Percentiles rank a stretch among this genome's conserved stretches.
These are phyloP conservation scores for Pollenia griseotomentosa DNA, from an alignment of 2,888 invertebrate genomes.

Conservation along the genomic window DNA sequence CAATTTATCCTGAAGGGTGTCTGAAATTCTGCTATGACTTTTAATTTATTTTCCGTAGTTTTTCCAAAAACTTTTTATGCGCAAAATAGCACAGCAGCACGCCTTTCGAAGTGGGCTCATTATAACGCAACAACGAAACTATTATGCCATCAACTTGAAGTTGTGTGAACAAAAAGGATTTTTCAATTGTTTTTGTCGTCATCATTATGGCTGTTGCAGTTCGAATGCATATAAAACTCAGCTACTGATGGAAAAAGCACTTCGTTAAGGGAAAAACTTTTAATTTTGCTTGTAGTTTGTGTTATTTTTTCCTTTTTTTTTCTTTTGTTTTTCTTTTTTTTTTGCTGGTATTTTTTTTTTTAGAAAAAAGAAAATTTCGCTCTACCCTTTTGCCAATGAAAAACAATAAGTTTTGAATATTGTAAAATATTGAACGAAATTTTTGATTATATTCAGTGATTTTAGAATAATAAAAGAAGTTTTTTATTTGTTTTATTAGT, in stretches of 20 bases:
- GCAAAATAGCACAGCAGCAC: conserved; percentile 32
- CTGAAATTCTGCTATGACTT: not conserved
- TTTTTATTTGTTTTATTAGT: conserved; percentile 14
- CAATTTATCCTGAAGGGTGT: not conserved
- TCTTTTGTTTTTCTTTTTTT: not conserved
- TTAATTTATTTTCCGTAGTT: not conserved
- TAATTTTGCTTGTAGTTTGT: conserved; percentile 26
- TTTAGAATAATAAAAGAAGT: conserved; percentile 23
- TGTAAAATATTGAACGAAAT: conserved; percentile 43
- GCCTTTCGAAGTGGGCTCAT: conserved; percentile 50
- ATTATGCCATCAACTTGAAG: conserved; percentile 56
- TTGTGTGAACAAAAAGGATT: conserved; percentile 31
- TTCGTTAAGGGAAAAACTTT: conserved; percentile 47
- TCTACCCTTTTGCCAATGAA: conserved; percentile 8
- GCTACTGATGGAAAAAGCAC: conserved; percentile 41
- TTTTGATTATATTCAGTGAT: conserved; percentile 31
- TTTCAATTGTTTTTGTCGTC: conserved; percentile 53
- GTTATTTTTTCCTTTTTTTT: conserved; percentile 8
- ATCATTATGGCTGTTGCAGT: conserved; percentile 32
- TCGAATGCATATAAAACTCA: conserved; percentile 24
- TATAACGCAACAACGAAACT: conserved; percentile 56
- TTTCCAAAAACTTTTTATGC: not conserved
- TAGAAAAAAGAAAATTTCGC: not conserved
- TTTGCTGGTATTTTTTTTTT: conserved; percentile 4
- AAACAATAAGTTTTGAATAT: conserved; percentile 46